Conservation (phyloP, 2,113 vertebrate species). For the Oryctolagus cuniculus region mOryCun1.1 NC_091433.1:115778501-115779000, state of each 20-base stretch:
- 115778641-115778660: accelerated
- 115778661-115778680: slow-evolving; percentile 86
- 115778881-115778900: neutral
- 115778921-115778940: slow-evolving; percentile 92
- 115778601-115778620: neutral
- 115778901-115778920: slow-evolving; percentile 98
- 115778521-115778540: neutral
- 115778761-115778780: slow-evolving; percentile 95
- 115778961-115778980: slow-evolving; percentile 91
- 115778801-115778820: neutral
- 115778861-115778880: neutral
- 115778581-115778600: neutral
- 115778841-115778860: neutral
- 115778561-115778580: neutral
- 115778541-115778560: neutral
- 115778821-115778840: neutral
- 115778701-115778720: slow-evolving; percentile 88
- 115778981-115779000: slow-evolving; percentile 94
- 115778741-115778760: slow-evolving; percentile 83
- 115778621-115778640: neutral
- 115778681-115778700: slow-evolving; percentile 87
- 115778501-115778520: neutral
- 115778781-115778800: slow-evolving; percentile 98
- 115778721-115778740: slow-evolving; percentile 92
- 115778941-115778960: slow-evolving; percentile 89